Evolutionary conservation across 2,797 vertebrate species (phyloP).

Genomic region (Mus spretus): DNA sequence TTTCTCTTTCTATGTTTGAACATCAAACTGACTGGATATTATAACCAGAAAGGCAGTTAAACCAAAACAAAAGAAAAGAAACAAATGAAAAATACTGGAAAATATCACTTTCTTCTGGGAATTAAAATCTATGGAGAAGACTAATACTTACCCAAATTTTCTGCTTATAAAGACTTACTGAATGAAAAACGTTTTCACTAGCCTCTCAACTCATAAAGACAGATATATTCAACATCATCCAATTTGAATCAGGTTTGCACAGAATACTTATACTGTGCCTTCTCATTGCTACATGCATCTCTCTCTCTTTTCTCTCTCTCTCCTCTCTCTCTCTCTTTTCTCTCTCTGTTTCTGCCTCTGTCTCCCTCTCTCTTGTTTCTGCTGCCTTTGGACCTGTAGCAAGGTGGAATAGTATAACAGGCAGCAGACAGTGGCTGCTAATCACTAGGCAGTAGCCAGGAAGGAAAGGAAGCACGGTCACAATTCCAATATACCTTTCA

Average conservation of each 20-base stretch:
- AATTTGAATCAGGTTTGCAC: conserved; percentile 3
- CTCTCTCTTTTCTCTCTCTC: too few species aligned
- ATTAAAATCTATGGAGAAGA: conserved; percentile 12
- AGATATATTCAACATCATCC: background rate
- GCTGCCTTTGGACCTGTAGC: background rate
- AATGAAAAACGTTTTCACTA: background rate
- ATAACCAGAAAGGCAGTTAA: background rate
- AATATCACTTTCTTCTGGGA: conserved; percentile 5
- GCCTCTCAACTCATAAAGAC: conserved; percentile 52
- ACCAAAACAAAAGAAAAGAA: background rate
- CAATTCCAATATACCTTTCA: too few species aligned
- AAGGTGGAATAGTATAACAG: too few species aligned
- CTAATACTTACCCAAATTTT: background rate
- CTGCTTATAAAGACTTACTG: conserved; percentile 36
- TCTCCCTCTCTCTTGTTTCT: too few species aligned
- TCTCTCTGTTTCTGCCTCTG: too few species aligned
- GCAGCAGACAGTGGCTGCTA: background rate
- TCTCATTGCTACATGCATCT: background rate
- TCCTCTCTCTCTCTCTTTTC: too few species aligned
- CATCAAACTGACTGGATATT: background rate
- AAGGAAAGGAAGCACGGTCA: background rate
- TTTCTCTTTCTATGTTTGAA: background rate
- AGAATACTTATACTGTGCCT: background rate
- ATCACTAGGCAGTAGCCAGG: background rate
- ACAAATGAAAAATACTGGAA: background rate